Evolutionary conservation across 2,888 invertebrate species (phyloP), one percentile per base, ranked within the genome.

Genomic region (Eupithecia abbreviata): DNA sequence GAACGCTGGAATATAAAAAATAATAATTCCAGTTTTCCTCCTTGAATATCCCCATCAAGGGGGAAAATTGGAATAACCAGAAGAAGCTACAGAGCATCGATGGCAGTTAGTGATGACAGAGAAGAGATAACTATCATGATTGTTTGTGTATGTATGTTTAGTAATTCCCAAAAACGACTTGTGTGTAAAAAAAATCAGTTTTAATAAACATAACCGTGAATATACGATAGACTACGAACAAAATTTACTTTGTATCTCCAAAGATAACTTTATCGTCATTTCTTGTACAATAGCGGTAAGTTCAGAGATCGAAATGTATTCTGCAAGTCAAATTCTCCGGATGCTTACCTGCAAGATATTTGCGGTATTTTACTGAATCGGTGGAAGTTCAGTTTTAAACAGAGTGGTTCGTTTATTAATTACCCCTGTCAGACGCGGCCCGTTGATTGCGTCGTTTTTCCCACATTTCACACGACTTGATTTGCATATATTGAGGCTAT

Each of bases 401-500:
- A 74, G 47, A 70, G 58, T 65, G 62, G 67, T 42, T 73, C 71
- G 73, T 71, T 75, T 42, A 76, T 74, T 76, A 74, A 72, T 76
- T 68, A 71, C 65, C 68, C 73, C 51, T 75, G 73, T 78, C 68
- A 73, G 71, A 47, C 49, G 67, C 67, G 73, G 71, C 58, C 3
- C 18, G 62, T 62, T 18, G 58, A 55, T 51, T 68, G 49, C 42
- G 30, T n/a, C 67, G 62, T 42, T 75, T 78, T 76, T 76, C 58
- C 68, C 78, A 65, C 71, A 78, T 45, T 68, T 78, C 68, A 49
- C 47, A 65, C 73, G 65, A 62, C 51, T 68, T 75, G 75, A 72
- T 78, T 76, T 78, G 55, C 75, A 76, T 73, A 55, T 62, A 73
- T 77, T 65, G 75, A 68, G 74, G 67, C 62, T 69, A 69, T 58